Evolutionary conservation across 2,113 vertebrate genomes (phyloP), one percentile per base, ranked within the genome.

Genomic region (Cervus canadensis): DNA sequence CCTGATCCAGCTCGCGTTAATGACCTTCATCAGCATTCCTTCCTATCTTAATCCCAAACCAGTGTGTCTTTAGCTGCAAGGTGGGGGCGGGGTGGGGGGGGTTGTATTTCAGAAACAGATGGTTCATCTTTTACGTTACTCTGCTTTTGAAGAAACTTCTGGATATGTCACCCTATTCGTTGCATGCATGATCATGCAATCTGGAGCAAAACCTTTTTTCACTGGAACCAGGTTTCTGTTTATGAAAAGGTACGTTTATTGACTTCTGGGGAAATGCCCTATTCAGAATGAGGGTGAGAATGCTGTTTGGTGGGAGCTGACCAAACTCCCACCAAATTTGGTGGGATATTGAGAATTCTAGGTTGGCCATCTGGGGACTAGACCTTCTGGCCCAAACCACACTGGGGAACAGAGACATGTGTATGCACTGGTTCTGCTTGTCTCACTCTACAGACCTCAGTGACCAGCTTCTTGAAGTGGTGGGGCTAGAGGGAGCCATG

Each of bases 401-500:
- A 6, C 81, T 62, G 36, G 91, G 78, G 16, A 94, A 64, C 64
- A 81, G 50, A 85, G 76, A 79, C 26, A 33, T 57, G 33, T 43
- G 2, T 33, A 19, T 14, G 8, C 13, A 28, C 54, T 96, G 11
- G 71, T 91, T 87, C 64, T 93, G 52, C 56, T 76, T 97, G 10
- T 98, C 79, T 98, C n/a, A 50, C 86, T 95, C 83, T 96, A 16
- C 98, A 99, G 99, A 99, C 92, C 99, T 99, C 97, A 99, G 99
- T 2, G 99, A 99, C 98, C 99, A 99, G 86, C 99, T 99, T 91
- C 97, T 99, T 97, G 99, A 99, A 98, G 99, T 99, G 96, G 99
- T 99, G 57, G 99, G 99, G 43, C 99, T 99, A 45, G 99, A 99
- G 87, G 99, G 99, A 4, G 99, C 99, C 0, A 99, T 99, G 98